phyloP scores from a whole-genome alignment of 2,113 vertebrate genomes.

The Aldabrachelys gigantea region DNA sequence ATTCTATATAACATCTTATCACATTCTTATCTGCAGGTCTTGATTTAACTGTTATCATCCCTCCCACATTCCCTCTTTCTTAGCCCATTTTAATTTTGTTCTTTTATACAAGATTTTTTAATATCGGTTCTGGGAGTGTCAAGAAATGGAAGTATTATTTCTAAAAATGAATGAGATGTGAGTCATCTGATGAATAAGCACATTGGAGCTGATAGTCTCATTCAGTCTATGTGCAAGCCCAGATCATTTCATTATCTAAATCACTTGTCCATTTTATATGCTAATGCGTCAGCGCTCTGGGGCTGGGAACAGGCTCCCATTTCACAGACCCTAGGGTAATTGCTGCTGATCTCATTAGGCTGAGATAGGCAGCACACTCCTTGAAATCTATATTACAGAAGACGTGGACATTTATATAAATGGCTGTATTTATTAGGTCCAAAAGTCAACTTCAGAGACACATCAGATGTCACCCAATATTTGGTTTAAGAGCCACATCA shows the following conservation, averaged over 20 bases:
- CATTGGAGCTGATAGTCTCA: background rate
- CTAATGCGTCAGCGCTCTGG: background rate
- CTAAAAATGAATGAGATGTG: conserved; percentile 44
- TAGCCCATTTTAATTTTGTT: background rate
- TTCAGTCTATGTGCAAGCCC: background rate
- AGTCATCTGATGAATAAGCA: conserved; percentile 66
- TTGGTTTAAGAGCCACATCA: fast-evolving
- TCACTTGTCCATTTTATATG: background rate
- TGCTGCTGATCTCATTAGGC: background rate
- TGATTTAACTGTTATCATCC: background rate
- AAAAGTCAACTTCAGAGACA: background rate
- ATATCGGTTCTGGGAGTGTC: conserved; percentile 29
- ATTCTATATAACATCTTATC: background rate
- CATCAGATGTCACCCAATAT: background rate
- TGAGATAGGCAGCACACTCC: fast-evolving
- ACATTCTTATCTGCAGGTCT: background rate
- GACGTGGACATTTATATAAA: background rate
- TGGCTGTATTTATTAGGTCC: background rate
- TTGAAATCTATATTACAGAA: background rate
- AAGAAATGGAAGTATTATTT: conserved; percentile 35
- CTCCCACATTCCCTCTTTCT: background rate
- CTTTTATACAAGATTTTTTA: background rate
- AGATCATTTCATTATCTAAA: conserved; percentile 24
- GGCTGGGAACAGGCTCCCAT: conserved; percentile 20
- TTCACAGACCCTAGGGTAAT: background rate